These are phyloP conservation scores for Lacerta agilis DNA, from an alignment of 2,797 vertebrate genomes.

Conservation along the genomic window DNA sequence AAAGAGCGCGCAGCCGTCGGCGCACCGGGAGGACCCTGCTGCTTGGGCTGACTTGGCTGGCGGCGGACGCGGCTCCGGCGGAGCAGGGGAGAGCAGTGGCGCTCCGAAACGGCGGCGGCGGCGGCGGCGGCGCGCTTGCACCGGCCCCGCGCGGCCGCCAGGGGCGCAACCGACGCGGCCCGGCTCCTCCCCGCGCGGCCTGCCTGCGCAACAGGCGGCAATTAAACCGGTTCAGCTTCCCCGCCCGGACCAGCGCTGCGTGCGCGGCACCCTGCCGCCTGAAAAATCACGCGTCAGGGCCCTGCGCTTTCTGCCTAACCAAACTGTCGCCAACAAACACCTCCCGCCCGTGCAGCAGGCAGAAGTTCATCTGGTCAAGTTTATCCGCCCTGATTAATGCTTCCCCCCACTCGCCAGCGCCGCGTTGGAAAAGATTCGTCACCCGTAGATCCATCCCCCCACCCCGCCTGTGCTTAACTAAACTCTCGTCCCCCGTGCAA, in stretches of 20 bases:
- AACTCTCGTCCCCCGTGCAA: too few species aligned
- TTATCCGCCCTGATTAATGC: too few species aligned
- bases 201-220: neutral
- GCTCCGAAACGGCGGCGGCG: neutral
- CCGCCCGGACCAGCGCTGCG: too few species aligned
- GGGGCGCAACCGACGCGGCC: neutral
- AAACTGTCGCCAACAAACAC: too few species aligned
- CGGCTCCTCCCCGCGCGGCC: neutral
- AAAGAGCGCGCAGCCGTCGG: neutral
- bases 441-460: too few species aligned
- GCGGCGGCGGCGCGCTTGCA: neutral
- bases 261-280: too few species aligned
- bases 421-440: too few species aligned
- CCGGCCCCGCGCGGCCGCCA: neutral
- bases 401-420: too few species aligned
- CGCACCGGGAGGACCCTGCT: neutral
- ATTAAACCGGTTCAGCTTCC: neutral
- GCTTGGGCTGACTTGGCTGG: neutral
- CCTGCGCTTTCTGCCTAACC: too few species aligned
- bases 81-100: slow-evolving; percentile 1
- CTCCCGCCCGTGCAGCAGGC: neutral
- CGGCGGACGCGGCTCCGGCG: neutral
- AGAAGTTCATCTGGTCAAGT: too few species aligned
- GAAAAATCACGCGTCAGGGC: too few species aligned
- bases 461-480: too few species aligned